Evolutionary conservation across 2,888 invertebrate species (phyloP), one percentile per base, ranked within the genome.

Genomic region (Ectemnius cavifrons): DNA sequence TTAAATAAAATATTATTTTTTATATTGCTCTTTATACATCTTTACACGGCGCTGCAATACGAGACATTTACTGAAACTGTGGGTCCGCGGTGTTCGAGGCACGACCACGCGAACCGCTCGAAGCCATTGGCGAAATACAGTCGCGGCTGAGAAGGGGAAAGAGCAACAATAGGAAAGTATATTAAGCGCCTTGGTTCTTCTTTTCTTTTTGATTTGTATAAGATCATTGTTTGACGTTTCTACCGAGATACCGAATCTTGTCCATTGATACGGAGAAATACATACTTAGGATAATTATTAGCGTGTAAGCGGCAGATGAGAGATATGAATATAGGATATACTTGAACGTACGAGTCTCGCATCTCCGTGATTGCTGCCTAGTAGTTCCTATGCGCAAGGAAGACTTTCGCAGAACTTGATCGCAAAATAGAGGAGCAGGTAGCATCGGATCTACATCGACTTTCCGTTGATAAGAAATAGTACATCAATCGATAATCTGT

Each of bases 1-100:
- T 87, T 82, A 85, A 88, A 86, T 84, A 83, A 88, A 86, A 86
- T 85, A 87, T 86, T 87, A 86, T 89, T 89, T 88, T 89, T 87
- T 88, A 88, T 87, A 87, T 85, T 78, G 79, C 81, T 84, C 81
- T 85, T 82, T 82, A 80, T 79, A 82, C 73, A 66, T 84, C 79
- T 75, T 75, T 71, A 67, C 68, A 71, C 73, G 77, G 68, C 78
- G 71, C 70, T 67, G 63, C 67, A 73, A 73, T 63, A 74, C 49
- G 47, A 28, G 65, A 18, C 67, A 56, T 52, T 16, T 16, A 52
- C 52, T 52, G 16, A 52, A 52, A 14, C 63, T 61, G 60, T 75
- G 56, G 28, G 63, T 11, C 62, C 60, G 45, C 23, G 60, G 63
- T 49, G 75, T 73, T 75, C 61, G 61, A 76, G 56, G 37, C 37